Evolutionary conservation across 2,113 vertebrate genomes (phyloP).

Genomic region (Lanius ludovicianus): DNA sequence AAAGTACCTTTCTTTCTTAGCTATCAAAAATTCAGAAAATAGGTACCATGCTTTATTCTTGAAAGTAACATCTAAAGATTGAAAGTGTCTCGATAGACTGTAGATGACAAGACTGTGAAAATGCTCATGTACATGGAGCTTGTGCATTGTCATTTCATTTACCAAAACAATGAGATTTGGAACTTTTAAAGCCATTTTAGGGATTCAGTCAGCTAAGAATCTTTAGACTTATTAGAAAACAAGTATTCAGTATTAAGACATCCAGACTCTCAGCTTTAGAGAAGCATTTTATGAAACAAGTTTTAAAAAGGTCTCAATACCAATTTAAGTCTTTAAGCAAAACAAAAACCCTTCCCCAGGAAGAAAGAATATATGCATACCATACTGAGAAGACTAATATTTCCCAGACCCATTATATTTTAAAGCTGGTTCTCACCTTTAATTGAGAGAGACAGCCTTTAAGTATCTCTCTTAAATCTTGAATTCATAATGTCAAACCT

Average conservation of each 20-base stretch:
- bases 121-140: not conserved
- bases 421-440: not conserved
- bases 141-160: not conserved
- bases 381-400: not conserved
- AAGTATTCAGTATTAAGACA: not conserved
- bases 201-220: not conserved
- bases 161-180: not conserved
- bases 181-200: not conserved
- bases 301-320: not conserved
- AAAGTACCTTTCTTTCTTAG: not conserved
- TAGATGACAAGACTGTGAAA: not conserved
- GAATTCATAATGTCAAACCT: not conserved
- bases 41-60: not conserved
- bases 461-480: not conserved
- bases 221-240: not conserved
- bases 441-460: not conserved
- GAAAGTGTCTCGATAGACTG: not conserved
- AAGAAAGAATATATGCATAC: not conserved
- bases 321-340: not conserved
- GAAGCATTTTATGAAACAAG: not conserved
- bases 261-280: not conserved
- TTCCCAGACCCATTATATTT: not conserved
- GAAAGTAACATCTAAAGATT: not conserved
- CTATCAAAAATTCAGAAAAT: not conserved
- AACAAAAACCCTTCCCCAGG: not conserved